phyloP scores from a whole-genome alignment of 2,113 vertebrate species.

The Polypterus senegalus region DNA sequence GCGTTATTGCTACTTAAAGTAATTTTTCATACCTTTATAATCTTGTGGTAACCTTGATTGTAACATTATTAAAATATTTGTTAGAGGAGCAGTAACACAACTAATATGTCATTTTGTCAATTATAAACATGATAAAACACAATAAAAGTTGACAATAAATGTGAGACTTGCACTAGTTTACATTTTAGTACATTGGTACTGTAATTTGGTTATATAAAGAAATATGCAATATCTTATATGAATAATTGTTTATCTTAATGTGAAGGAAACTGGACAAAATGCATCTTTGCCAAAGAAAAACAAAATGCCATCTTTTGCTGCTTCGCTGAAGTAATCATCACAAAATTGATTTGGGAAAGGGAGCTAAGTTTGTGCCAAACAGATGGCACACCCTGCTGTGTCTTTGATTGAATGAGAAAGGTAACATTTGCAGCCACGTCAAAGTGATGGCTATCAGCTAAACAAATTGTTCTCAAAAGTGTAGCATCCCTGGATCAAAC shows the following conservation, averaged over 20 bases:
- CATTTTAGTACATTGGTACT: not conserved
- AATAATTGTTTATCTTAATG: not conserved
- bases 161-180: too few species aligned
- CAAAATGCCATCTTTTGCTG: constrained; percentile 44
- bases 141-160: too few species aligned
- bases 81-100: too few species aligned
- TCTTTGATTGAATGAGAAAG: constrained; percentile 88
- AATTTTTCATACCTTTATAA: too few species aligned
- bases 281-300: not conserved
- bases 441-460: constrained; percentile 73
- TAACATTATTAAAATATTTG: too few species aligned
- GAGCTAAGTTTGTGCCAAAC: constrained; percentile 63
- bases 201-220: not conserved
- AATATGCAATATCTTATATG: not conserved
- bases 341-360: constrained; percentile 66
- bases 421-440: constrained; percentile 85
- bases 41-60: too few species aligned
- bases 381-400: constrained; percentile 88
- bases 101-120: too few species aligned
- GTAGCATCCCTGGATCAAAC: constrained; percentile 63
- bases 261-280: not conserved
- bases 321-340: constrained; percentile 58
- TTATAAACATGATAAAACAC: too few species aligned
- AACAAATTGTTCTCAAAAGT: constrained; percentile 84
- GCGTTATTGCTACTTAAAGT: too few species aligned